Evolutionary conservation across 1,140 invertebrate species (phyloP).

Genomic region (Nasonia vitripennis): DNA sequence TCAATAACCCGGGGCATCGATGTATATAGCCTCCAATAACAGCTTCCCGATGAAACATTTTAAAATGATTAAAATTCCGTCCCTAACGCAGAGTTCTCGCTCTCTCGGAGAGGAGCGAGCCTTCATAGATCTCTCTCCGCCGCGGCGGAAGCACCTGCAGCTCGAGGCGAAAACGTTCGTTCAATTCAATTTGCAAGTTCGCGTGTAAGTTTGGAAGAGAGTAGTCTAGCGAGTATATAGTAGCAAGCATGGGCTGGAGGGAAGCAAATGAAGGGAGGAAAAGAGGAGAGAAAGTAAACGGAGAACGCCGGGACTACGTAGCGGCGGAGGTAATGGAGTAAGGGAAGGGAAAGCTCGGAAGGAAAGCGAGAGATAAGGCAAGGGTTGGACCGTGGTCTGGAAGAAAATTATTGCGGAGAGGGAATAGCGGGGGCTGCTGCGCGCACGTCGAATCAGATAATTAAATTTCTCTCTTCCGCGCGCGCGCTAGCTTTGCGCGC

Average conservation of each 20-base stretch:
- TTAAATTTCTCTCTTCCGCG: constrained; percentile 61
- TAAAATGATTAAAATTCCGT: constrained; percentile 5
- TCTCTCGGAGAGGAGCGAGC: constrained; percentile 41
- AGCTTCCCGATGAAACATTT: neutral
- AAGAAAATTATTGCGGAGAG: constrained; percentile 64
- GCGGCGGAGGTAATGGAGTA: constrained; percentile 1
- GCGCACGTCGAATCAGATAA: constrained; percentile 64
- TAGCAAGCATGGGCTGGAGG: neutral
- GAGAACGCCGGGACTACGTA: constrained; percentile 45
- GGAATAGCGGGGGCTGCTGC: neutral
- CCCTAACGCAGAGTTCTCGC: neutral
- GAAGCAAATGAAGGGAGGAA: constrained; percentile 48
- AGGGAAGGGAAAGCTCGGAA: neutral
- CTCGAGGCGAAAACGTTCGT: constrained; percentile 55
- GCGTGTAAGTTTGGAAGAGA: constrained; percentile 24
- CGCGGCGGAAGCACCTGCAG: neutral
- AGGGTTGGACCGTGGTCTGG: constrained; percentile 52
- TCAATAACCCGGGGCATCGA: neutral
- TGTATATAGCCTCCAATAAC: neutral
- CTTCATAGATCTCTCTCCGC: constrained; percentile 38
- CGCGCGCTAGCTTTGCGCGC: neutral
- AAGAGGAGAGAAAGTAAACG: constrained; percentile 55
- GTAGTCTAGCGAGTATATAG: neutral
- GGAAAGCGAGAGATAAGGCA: constrained; percentile 18
- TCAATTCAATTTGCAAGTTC: constrained; percentile 62